Percentiles rank a stretch among this genome's conserved stretches.
Evolutionary conservation across 30 jellyfish, hydroid and myxozoan genomes (phyloP).

Genomic region (Hydra vulgaris): DNA sequence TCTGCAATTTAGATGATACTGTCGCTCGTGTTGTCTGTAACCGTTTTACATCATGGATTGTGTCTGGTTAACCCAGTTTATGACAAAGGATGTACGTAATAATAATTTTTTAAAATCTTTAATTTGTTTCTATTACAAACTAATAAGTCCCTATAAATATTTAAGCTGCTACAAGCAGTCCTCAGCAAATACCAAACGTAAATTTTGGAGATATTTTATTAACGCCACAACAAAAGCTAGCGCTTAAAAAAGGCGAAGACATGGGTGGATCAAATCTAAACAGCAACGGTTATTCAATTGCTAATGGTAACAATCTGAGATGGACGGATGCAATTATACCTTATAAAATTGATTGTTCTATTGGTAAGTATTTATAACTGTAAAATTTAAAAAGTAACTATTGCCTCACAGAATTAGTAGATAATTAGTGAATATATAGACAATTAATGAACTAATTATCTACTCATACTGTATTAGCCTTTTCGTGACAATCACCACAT

Average conservation of each 20-base stretch:
- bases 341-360: conserved; percentile 58
- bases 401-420: not conserved
- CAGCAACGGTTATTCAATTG: conserved; percentile 49
- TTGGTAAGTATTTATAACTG: conserved; percentile 10
- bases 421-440: no score
- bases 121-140: not conserved
- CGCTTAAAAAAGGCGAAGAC: conserved; percentile 51
- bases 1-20: not conserved
- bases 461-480: no score
- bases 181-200: conserved; percentile 20
- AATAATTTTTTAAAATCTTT: no score
- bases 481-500: no score
- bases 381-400: not conserved
- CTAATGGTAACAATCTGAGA: conserved; percentile 46
- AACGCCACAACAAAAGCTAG: conserved; percentile 54
- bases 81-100: not conserved
- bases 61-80: not conserved
- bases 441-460: no score
- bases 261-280: conserved; percentile 43
- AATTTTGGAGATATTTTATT: conserved; percentile 29
- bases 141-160: no score
- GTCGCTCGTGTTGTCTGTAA: not conserved
- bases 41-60: not conserved
- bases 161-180: conserved; percentile 33
- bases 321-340: conserved; percentile 93